Evolutionary conservation across 2,888 invertebrate species (phyloP), one percentile per base, ranked within the genome.

Genomic region (Erebia palarica): DNA sequence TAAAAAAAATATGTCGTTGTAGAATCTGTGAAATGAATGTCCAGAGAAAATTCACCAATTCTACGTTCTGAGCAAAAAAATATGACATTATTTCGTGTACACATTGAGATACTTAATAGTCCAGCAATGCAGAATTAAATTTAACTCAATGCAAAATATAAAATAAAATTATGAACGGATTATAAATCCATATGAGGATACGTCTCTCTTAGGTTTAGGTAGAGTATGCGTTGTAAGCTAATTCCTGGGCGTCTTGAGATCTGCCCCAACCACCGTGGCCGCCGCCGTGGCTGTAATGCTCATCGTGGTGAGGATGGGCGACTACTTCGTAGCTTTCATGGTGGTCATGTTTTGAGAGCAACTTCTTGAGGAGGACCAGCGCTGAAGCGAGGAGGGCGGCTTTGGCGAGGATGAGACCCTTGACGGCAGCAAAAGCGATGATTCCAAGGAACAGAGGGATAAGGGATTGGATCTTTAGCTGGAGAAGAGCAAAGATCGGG

Each of bases 351-450:
- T 96, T 96, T 64, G 95, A 94, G 63, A 97, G 89, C 5, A 97
- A 93, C 83, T 97, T 97, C 89, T 94, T 94, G 75, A 94, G 84
- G 1, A 93, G 90, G 73, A 97, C 95, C 73, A 97, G 94, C 72
- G 95, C 95, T 67, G 97, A 95, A 75, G 97, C 95, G 69, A 97
- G 93, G 27, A 97, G 94, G 4, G 97, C 97, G 74, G 97, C 95
- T 94, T 97, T 97, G 80, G 97, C 97, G 78, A 97, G 94, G 82
- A 97, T 91, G 78, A 97, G 94, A 75, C 97, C 97, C 94, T 97
- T 97, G 94, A 97, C 95, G 58, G 97, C 97, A 61, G 97, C 94
- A 75, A 97, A 94, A 69, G 97, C 97, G 80, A 97, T 95, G 82
- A 93, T 87, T 55, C 89, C 97, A 71, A 97, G 94, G 81, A 96